phyloP scores from a whole-genome alignment of 2,888 invertebrate genomes.

The Deroplatys truncata region DNA sequence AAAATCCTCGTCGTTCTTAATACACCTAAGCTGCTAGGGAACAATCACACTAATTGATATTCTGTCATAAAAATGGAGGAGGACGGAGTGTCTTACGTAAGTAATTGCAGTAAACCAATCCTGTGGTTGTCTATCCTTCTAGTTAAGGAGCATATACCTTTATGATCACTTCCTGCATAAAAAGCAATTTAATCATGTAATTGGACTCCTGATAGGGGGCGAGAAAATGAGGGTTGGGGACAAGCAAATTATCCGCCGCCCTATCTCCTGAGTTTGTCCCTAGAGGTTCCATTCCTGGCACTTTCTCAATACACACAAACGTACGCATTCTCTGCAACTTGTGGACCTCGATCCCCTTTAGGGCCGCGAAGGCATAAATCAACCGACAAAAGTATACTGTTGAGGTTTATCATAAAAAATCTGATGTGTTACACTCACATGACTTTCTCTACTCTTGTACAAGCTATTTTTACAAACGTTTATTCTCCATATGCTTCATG shows the following conservation, averaged over 20 bases:
- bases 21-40: background rate
- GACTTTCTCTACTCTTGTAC: no score
- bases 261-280: background rate
- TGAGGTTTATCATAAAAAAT: no score
- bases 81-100: background rate
- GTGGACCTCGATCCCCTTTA: background rate
- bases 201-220: background rate
- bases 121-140: background rate
- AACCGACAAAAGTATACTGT: no score
- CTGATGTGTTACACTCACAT: no score
- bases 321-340: background rate
- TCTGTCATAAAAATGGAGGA: background rate
- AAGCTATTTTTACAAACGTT: no score
- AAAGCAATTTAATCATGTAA: slow-evolving; percentile 24
- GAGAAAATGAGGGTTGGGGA: slow-evolving; percentile 6
- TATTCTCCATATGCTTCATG: no score
- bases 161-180: slow-evolving; percentile 15
- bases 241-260: background rate
- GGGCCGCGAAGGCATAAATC: no score
- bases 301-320: background rate
- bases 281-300: background rate
- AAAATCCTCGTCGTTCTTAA: background rate
- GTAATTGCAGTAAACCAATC: background rate
- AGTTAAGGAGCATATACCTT: background rate
- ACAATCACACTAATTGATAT: background rate